A percentile compares a stretch with the other conserved stretches of the same genome.
These are phyloP conservation scores for Tupaia tana DNA, from an alignment of 2,113 vertebrate species.

Conservation along the genomic window DNA sequence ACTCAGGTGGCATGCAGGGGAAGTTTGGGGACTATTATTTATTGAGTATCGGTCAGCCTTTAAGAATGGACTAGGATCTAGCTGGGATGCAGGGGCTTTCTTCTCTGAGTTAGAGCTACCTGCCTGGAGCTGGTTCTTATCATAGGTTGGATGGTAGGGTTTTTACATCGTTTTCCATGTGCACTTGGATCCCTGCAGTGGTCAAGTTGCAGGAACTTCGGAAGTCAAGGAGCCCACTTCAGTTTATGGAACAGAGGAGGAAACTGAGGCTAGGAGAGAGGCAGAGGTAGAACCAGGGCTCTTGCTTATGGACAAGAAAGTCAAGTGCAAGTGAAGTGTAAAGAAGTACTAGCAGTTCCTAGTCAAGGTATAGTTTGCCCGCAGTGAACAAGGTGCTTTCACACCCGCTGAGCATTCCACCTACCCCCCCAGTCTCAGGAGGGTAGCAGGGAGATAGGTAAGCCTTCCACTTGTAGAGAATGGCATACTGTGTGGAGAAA, in stretches of 20 bases:
- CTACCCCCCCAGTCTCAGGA: no score
- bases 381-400: neutral
- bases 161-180: no score
- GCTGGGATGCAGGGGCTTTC: neutral
- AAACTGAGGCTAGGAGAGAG: neutral
- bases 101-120: neutral
- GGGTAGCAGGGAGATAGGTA: neutral
- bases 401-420: neutral
- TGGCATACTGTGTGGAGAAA: neutral
- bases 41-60: neutral
- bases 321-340: neutral
- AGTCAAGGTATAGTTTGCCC: accelerated
- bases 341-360: neutral
- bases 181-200: neutral
- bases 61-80: neutral
- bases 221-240: neutral
- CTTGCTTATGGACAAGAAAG: neutral
- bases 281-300: neutral
- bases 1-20: neutral
- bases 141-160: neutral
- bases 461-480: neutral
- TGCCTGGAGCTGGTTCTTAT: neutral
- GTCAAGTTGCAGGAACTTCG: neutral
- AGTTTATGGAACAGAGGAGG: neutral
- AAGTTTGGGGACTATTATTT: neutral